phyloP scores from a whole-genome alignment of 2,888 invertebrate species.

The Meteorus colon region DNA sequence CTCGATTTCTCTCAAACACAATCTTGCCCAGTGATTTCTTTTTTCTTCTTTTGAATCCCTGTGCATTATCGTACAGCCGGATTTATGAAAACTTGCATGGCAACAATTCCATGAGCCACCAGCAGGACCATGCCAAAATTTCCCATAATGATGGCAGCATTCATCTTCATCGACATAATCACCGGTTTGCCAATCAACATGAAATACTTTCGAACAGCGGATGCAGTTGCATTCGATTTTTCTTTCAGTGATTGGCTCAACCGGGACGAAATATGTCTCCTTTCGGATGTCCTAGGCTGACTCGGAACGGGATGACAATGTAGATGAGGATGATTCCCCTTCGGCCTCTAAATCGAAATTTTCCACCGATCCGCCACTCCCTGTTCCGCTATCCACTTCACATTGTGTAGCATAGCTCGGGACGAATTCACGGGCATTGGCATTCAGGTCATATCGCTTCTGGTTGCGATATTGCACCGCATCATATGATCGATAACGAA shows the following conservation, averaged over 20 bases:
- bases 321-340: constrained; percentile 33
- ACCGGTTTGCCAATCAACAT: constrained; percentile 79
- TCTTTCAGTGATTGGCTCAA: not conserved
- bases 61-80: constrained; percentile 77
- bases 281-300: constrained; percentile 70
- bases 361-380: constrained; percentile 63
- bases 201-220: constrained; percentile 83
- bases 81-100: constrained; percentile 73
- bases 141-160: constrained; percentile 94
- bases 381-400: constrained; percentile 64
- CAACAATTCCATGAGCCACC: constrained; percentile 79
- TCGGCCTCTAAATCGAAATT: constrained; percentile 64
- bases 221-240: constrained; percentile 77
- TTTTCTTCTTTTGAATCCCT: too few species aligned
- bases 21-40: too few species aligned
- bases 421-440: constrained; percentile 81
- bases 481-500: constrained; percentile 70
- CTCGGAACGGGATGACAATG: constrained; percentile 35
- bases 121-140: constrained; percentile 74
- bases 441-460: constrained; percentile 74
- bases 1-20: too few species aligned
- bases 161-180: constrained; percentile 80
- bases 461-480: constrained; percentile 62
- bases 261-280: not conserved
- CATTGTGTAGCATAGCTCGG: constrained; percentile 70